These are phyloP conservation scores for Hemistola chrysoprasaria DNA, from an alignment of 2,888 invertebrate species.

Conservation along the genomic window DNA sequence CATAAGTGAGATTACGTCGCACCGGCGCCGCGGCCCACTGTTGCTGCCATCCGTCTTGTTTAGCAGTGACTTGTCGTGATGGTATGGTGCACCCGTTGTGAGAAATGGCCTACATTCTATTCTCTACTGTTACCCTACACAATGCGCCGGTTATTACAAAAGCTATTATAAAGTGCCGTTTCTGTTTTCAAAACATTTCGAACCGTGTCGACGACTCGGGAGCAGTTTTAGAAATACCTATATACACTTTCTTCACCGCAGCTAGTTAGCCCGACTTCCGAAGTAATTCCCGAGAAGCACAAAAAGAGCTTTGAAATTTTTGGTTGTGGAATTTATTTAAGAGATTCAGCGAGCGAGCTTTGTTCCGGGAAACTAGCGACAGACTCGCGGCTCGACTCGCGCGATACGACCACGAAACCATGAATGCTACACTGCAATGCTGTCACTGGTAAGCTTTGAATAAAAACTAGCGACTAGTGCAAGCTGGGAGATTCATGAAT, in stretches of 20 bases:
- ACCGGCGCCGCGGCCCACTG: slow-evolving; percentile 32
- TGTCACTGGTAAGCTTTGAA: slow-evolving; percentile 11
- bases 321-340: slow-evolving; percentile 14
- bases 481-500: slow-evolving; percentile 5
- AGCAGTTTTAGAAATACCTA: slow-evolving; percentile 2
- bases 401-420: too few species aligned
- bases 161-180: too few species aligned
- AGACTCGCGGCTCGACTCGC: slow-evolving; percentile 1
- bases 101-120: too few species aligned
- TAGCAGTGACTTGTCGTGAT: slow-evolving; percentile 10
- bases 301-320: slow-evolving; percentile 8
- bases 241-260: slow-evolving; percentile 1
- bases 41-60: slow-evolving; percentile 59
- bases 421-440: neutral
- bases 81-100: slow-evolving; percentile 5
- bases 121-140: too few species aligned
- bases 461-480: slow-evolving; percentile 7
- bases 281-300: slow-evolving; percentile 9
- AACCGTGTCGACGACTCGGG: neutral
- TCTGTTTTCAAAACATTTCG: too few species aligned
- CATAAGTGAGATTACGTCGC: slow-evolving; percentile 63
- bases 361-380: slow-evolving; percentile 10
- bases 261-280: slow-evolving; percentile 2
- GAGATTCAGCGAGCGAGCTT: slow-evolving; percentile 14
- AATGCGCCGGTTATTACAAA: too few species aligned